Base-by-base conservation (phyloP, 2,888 invertebrate species). In the Helobdella robusta region DNA sequence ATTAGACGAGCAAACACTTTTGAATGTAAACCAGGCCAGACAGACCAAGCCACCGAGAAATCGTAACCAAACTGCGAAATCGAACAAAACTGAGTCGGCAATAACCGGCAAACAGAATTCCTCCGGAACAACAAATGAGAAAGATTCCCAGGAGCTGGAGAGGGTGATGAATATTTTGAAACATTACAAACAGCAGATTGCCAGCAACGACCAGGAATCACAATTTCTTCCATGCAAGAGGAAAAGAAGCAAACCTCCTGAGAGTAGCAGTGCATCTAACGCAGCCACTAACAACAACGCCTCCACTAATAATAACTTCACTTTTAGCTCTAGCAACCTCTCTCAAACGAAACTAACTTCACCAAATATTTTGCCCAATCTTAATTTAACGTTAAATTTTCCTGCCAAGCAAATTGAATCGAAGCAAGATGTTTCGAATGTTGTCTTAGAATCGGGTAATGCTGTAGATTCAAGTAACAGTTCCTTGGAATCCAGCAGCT, bases 151-250 rank as follows among this genome's bases (percentile, higher is more conserved):
- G 15, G 66, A 66, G 32, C 36, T 66, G 64, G 66, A 61, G 30
- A 25, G 66, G 15, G 66, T 66, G 32, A 66, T 66, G 66, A 52
- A 62, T 40, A 66, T 66, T 20, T 44, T 66, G 50, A 64, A 66
- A 20, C 66, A 64, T n/a, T 66, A 66, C 40, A 66, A 66, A 44
- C 61, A 66, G 46, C 66, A 66, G 62, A n/a, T 66, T 15, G 66
- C 66, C 1, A 62, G 58, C n/a, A 50, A 40, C 36, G 64, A 66
- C 52, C 61, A 64, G 35, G 58, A 58, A n/a, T 65, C 63, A 18
- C 66, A 61, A 40, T 66, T 66, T 40, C 56, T 66, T 20, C 66
- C 66, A 2, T 66, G 66, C 50, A 66, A 66, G 18, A 36, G 66
- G 32, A 66, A 61, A 64, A 35, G 66, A 46, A 66, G 66, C 59